A percentile compares a stretch with the other conserved stretches of the same genome.
phyloP scores from a whole-genome alignment of 1,140 invertebrate genomes.

The Drosophila watanabei region DNA sequence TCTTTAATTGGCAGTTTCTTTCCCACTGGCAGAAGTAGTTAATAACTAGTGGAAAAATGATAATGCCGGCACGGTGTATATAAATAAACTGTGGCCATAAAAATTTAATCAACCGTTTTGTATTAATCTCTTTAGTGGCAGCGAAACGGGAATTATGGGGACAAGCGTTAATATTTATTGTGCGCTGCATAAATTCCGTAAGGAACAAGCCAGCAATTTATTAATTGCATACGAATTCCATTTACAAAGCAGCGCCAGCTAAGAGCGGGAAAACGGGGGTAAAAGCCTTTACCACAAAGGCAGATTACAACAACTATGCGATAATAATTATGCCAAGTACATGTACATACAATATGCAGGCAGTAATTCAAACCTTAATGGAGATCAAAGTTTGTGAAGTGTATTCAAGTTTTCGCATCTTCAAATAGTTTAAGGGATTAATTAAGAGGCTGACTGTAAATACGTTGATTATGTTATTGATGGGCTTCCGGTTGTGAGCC shows the following conservation, averaged over 20 bases:
- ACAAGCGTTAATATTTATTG: slow-evolving; percentile 34
- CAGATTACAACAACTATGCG: slow-evolving; percentile 1
- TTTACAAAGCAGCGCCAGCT: neutral
- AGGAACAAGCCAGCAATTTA: slow-evolving; percentile 45
- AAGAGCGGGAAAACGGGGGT: neutral
- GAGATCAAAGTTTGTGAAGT: neutral
- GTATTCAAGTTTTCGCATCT: neutral
- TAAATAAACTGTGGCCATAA: slow-evolving; percentile 49
- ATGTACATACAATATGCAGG: no score
- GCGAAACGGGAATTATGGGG: slow-evolving; percentile 9
- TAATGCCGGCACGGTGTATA: slow-evolving; percentile 34
- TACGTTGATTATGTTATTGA: neutral
- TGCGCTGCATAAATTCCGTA: slow-evolving; percentile 35
- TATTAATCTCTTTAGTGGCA: slow-evolving; percentile 31
- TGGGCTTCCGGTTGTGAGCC: neutral
- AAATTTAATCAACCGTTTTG: slow-evolving; percentile 61
- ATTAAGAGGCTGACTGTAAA: neutral
- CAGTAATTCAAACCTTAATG: neutral
- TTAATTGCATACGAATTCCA: slow-evolving; percentile 43
- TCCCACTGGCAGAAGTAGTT: slow-evolving; percentile 11
- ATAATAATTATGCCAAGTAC: slow-evolving; percentile 4
- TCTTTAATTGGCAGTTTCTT: slow-evolving; percentile 30
- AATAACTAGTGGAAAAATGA: slow-evolving; percentile 39
- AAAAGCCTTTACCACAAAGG: slow-evolving; percentile 6
- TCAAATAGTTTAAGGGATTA: slow-evolving; percentile 8